phyloP scores from a whole-genome alignment of 2,888 invertebrate species.

The Chalcis sispes region DNA sequence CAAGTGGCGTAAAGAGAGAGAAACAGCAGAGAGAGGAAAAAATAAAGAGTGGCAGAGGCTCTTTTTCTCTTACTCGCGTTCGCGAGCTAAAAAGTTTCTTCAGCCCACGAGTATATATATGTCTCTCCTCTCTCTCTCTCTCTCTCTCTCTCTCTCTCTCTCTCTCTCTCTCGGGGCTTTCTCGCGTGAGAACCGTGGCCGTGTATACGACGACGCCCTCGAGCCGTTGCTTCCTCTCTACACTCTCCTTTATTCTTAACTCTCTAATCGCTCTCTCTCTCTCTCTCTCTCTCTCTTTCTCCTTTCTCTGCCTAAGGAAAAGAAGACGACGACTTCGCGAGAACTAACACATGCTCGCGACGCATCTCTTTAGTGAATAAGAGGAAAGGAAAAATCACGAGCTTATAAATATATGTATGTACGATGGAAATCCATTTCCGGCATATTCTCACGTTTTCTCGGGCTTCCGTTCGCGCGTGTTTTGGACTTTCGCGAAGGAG shows the following conservation, averaged over 20 bases:
- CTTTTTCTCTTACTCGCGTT: background rate
- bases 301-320: background rate
- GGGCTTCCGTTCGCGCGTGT: background rate
- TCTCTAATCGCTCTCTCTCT: background rate
- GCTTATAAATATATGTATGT: background rate
- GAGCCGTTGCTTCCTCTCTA: background rate
- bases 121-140: too few species aligned
- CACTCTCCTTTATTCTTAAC: too few species aligned
- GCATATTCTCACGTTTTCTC: conserved; percentile 67
- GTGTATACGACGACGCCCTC: conserved; percentile 36
- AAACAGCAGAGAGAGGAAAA: too few species aligned
- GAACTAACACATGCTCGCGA: too few species aligned
- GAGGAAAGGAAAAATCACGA: too few species aligned
- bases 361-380: too few species aligned
- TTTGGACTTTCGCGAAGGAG: background rate
- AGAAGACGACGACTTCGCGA: conserved; percentile 45
- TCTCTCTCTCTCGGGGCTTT: conserved; percentile 31
- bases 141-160: too few species aligned
- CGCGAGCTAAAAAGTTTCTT: conserved; percentile 16
- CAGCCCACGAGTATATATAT: too few species aligned
- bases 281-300: background rate
- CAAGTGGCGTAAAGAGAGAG: background rate
- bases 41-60: background rate
- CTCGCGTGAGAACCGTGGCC: conserved; percentile 51
- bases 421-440: conserved; percentile 69